Evolutionary conservation across 2,113 vertebrate species (phyloP).

Genomic region (Fregetta grallaria): DNA sequence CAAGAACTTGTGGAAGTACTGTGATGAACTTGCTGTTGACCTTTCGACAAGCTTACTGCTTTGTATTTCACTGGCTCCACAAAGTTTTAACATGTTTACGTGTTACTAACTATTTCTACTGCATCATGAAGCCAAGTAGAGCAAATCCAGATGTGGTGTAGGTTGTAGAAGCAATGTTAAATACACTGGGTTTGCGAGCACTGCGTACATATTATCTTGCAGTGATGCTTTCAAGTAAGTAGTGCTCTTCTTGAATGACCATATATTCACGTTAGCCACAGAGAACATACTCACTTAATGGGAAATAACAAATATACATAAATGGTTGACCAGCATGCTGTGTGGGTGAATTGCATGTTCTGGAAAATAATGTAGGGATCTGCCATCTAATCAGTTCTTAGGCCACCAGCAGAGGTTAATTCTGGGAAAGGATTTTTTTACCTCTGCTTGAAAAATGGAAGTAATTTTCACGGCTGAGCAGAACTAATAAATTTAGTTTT

Average conservation of each 20-base stretch:
- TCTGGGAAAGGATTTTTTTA: not conserved
- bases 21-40: not conserved
- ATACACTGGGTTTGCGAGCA: not conserved
- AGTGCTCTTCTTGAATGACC: not conserved
- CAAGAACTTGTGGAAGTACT: not conserved
- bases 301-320: not conserved
- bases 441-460: not conserved
- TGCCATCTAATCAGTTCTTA: not conserved
- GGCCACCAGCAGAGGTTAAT: not conserved
- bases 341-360: not conserved
- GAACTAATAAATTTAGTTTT: not conserved
- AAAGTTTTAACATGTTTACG: not conserved
- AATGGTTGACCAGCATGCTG: not conserved
- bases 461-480: not conserved
- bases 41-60: not conserved
- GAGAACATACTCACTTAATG: not conserved
- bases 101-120: not conserved
- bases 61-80: not conserved
- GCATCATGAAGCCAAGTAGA: not conserved
- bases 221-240: not conserved
- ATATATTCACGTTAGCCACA: rapidly evolving
- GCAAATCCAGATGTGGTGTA: not conserved
- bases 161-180: not conserved
- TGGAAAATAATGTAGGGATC: not conserved
- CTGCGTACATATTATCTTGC: not conserved